phyloP scores from a whole-genome alignment of 2,113 vertebrate genomes.

The Cygnus buccinator region DNA sequence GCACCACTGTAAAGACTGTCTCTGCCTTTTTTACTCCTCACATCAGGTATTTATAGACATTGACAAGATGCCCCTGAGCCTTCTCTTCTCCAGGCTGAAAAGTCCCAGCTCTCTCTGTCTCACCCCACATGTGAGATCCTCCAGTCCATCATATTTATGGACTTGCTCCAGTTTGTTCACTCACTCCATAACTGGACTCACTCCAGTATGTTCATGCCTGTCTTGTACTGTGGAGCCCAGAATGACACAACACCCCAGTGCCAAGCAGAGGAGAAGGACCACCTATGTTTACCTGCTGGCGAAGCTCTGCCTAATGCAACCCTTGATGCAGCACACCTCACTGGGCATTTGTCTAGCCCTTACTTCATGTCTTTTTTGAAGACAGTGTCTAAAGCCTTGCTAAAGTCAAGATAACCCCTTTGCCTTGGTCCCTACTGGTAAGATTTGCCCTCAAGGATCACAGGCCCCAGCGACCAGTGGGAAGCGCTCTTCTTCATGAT shows the following conservation, averaged over 20 bases:
- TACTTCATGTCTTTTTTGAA: not conserved
- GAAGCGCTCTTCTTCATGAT: not conserved
- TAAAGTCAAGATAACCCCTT: not conserved
- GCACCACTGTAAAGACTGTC: not conserved
- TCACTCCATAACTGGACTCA: not conserved
- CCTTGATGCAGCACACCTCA: not conserved
- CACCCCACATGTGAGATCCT: not conserved
- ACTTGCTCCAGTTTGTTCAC: not conserved
- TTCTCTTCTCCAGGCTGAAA: not conserved
- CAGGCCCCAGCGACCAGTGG: no score
- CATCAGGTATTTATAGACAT: not conserved
- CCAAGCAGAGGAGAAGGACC: not conserved
- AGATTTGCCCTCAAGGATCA: not conserved
- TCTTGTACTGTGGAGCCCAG: not conserved
- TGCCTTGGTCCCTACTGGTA: not conserved
- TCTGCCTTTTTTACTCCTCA: not conserved
- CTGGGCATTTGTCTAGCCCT: not conserved
- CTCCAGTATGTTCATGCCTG: not conserved
- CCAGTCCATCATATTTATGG: not conserved
- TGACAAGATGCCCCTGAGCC: not conserved
- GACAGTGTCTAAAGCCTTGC: not conserved
- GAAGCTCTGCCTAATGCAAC: not conserved
- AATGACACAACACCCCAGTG: not conserved
- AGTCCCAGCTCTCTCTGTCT: not conserved
- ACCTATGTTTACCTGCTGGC: not conserved